These are phyloP conservation scores for Glareola pratincola DNA, from an alignment of 2,113 vertebrate species.

Conservation along the genomic window DNA sequence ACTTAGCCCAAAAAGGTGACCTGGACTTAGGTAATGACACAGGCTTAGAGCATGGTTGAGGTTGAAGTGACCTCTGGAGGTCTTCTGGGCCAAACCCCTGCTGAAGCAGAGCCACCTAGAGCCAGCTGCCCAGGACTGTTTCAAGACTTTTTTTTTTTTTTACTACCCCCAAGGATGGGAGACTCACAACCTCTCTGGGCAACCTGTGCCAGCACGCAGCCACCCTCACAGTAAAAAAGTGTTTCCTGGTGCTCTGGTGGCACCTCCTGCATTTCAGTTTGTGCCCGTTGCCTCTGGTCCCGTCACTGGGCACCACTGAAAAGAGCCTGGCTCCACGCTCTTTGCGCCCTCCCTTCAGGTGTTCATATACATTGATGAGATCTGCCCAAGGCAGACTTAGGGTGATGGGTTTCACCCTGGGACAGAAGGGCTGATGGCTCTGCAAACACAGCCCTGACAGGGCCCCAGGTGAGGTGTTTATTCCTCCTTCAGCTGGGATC, in stretches of 20 bases:
- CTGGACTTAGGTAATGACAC: background rate
- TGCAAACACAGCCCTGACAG: background rate
- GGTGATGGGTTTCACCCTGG: background rate
- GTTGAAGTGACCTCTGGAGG: background rate
- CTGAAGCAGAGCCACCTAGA: background rate
- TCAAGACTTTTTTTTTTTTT: background rate
- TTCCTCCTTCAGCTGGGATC: background rate
- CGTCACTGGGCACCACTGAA: background rate
- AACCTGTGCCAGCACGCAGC: background rate
- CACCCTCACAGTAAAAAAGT: too few species aligned
- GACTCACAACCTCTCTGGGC: too few species aligned
- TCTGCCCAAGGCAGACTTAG: rapidly evolving
- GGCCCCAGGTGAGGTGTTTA: background rate
- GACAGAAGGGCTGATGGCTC: background rate
- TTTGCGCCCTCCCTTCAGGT: background rate
- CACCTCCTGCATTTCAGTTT: background rate
- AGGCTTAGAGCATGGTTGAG: background rate
- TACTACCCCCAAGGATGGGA: background rate
- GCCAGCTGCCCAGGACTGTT: background rate
- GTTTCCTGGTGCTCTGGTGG: background rate
- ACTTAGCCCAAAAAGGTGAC: background rate
- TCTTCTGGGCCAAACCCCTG: background rate
- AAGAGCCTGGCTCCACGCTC: background rate
- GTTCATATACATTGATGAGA: background rate
- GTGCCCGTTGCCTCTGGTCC: background rate